These are phyloP conservation scores for Agrenia bidenticulata DNA, from an alignment of 2,888 invertebrate genomes.

Conservation along the genomic window DNA sequence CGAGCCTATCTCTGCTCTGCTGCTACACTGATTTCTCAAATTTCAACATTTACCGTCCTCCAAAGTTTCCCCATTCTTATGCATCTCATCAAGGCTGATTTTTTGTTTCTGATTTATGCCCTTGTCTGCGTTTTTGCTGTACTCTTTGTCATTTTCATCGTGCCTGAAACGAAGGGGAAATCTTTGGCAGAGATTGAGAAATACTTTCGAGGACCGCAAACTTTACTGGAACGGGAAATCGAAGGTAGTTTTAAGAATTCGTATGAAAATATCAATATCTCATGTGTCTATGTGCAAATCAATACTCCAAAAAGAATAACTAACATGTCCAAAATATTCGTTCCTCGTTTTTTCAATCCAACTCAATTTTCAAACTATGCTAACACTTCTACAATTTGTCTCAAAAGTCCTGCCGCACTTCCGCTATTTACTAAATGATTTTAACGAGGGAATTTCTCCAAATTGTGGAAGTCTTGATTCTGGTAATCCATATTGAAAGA, in stretches of 20 bases:
- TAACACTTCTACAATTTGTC: too few species aligned
- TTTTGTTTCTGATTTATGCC: conserved; percentile 64
- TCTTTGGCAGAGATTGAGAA: conserved; percentile 66
- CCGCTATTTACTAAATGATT: too few species aligned
- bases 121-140: conserved; percentile 62
- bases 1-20: conserved; percentile 67
- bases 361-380: too few species aligned
- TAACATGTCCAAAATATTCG: neutral
- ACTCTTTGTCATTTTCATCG: conserved; percentile 56
- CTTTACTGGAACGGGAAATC: neutral
- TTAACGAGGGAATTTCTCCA: too few species aligned
- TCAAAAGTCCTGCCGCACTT: too few species aligned
- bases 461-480: too few species aligned
- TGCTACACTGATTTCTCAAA: conserved; percentile 64
- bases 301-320: neutral
- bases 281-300: neutral
- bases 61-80: conserved; percentile 63
- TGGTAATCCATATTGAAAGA: too few species aligned
- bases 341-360: too few species aligned
- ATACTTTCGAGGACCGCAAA: conserved; percentile 28
- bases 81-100: conserved; percentile 60
- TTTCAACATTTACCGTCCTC: conserved; percentile 64
- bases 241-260: neutral
- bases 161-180: conserved; percentile 71
- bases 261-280: neutral